phyloP scores from a whole-genome alignment of 1,140 invertebrate genomes.

The Colletes gigas region DNA sequence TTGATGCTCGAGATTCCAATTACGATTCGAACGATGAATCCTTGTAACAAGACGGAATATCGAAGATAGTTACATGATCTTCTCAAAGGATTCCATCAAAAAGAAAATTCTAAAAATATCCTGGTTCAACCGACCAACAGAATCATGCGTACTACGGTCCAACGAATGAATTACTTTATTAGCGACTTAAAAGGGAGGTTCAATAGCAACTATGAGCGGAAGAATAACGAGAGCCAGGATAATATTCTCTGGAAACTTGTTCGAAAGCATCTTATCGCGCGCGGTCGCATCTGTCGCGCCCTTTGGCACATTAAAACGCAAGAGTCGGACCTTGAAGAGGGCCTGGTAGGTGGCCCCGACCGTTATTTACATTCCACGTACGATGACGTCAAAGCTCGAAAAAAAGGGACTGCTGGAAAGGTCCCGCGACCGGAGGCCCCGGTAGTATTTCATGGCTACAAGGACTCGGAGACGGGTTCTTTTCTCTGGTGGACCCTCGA shows the following conservation, averaged over 20 bases:
- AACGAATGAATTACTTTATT: too few relatives aligned
- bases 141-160: too few relatives aligned
- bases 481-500: slow-evolving; percentile 14
- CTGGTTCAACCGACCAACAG: neutral
- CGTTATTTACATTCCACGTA: slow-evolving; percentile 60
- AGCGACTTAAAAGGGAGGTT: too few relatives aligned
- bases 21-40: neutral
- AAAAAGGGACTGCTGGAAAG: slow-evolving; percentile 3
- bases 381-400: slow-evolving; percentile 29
- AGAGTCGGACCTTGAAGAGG: neutral
- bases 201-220: too few relatives aligned
- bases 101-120: neutral
- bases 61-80: too few relatives aligned
- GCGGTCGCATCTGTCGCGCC: slow-evolving; percentile 24
- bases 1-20: neutral
- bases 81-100: too few relatives aligned
- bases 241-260: too few relatives aligned
- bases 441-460: neutral
- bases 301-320: slow-evolving; percentile 34
- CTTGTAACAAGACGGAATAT: neutral
- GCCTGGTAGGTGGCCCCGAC: slow-evolving; percentile 51
- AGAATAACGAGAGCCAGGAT: too few relatives aligned
- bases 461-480: slow-evolving; percentile 13
- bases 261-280: neutral
- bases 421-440: neutral